Evolutionary conservation across 2,797 vertebrate species (phyloP).

Genomic region (Eulemur rubriventer): DNA sequence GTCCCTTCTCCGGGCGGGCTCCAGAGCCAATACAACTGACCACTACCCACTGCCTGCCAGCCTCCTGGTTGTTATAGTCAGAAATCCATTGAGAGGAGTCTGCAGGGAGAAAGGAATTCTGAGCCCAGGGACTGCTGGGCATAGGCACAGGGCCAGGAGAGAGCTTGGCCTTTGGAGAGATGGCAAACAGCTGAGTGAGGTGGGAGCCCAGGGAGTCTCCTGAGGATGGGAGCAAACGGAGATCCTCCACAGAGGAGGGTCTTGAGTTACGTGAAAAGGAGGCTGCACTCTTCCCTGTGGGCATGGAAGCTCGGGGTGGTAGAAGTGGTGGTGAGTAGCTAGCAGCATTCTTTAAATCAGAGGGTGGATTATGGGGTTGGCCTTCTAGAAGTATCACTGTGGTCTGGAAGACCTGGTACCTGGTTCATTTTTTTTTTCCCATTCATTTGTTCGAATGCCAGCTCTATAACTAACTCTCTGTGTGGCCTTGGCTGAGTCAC

Average conservation of each 20-base stretch:
- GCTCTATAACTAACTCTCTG: neutral
- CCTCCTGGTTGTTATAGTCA: neutral
- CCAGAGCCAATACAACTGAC: neutral
- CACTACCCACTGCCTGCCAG: neutral
- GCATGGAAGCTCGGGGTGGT: fast-evolving
- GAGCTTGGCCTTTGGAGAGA: neutral
- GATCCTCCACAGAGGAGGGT: neutral
- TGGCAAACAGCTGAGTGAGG: neutral
- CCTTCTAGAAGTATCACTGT: neutral
- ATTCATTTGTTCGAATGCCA: neutral
- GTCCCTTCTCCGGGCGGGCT: no score
- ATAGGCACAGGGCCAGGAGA: neutral
- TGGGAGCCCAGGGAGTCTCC: neutral
- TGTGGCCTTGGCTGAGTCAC: neutral
- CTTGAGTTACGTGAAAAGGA: neutral
- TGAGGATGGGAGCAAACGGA: neutral
- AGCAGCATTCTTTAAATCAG: neutral
- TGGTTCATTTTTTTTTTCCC: neutral
- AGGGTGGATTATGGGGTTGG: neutral
- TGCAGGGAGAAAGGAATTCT: neutral
- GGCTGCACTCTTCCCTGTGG: neutral
- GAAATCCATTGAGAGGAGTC: neutral
- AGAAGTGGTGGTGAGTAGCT: neutral
- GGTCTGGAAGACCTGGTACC: neutral
- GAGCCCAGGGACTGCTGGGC: neutral